These are phyloP conservation scores for Brachionus calyciflorus DNA, from an alignment of 1,140 invertebrate genomes.

Conservation along the genomic window DNA sequence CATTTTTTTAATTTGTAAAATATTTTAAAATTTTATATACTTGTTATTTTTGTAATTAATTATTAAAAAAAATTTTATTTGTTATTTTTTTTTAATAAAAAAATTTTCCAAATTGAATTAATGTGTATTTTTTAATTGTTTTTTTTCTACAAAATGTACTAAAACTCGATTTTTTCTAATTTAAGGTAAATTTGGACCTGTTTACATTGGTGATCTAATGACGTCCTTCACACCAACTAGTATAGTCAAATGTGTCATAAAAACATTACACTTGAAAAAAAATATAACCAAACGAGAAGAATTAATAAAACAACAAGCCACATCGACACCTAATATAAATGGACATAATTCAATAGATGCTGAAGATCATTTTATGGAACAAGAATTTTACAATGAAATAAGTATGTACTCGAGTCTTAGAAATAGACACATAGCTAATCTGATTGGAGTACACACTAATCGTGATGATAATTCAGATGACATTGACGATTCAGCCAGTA, in stretches of 20 bases:
- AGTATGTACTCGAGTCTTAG: conserved; percentile 81
- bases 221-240: conserved; percentile 57
- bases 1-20: too few relatives aligned
- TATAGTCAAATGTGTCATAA: conserved; percentile 79
- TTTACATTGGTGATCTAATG: conserved; percentile 79
- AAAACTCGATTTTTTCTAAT: neutral
- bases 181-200: conserved; percentile 86
- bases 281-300: conserved; percentile 82
- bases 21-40: neutral
- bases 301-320: neutral
- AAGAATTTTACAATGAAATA: conserved; percentile 81
- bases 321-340: conserved; percentile 12
- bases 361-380: conserved; percentile 64
- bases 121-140: neutral
- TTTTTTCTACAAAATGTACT: neutral
- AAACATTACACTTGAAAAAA: conserved; percentile 84
- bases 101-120: neutral
- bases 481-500: conserved; percentile 6
- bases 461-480: neutral
- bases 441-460: conserved; percentile 78
- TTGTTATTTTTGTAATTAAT: neutral
- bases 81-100: neutral
- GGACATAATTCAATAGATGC: neutral
- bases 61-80: conserved; percentile 13
- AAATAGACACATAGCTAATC: conserved; percentile 91